A percentile compares a stretch with the other conserved stretches of the same genome.
These are phyloP conservation scores for Tryphoninae sp. DNA, from an alignment of 2,888 invertebrate genomes.

Conservation along the genomic window DNA sequence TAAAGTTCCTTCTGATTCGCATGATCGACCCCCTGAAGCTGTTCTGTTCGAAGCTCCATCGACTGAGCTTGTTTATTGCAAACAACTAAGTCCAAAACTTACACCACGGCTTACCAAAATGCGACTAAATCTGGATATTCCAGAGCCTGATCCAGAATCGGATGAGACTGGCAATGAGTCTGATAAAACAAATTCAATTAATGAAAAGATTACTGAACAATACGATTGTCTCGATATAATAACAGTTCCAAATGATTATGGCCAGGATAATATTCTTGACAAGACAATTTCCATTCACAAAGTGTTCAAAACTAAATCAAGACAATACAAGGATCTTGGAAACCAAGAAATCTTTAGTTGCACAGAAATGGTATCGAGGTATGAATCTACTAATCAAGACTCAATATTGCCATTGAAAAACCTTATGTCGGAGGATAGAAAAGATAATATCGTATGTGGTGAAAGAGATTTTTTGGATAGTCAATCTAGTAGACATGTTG, in stretches of 20 bases:
- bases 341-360: neutral
- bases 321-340: neutral
- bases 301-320: neutral
- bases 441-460: neutral
- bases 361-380: neutral
- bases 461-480: neutral
- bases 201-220: slow-evolving; percentile 17
- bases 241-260: slow-evolving; percentile 41
- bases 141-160: slow-evolving; percentile 60
- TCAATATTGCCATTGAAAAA: neutral
- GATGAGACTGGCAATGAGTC: slow-evolving; percentile 58
- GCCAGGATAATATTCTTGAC: slow-evolving; percentile 1
- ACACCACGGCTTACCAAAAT: slow-evolving; percentile 59
- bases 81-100: slow-evolving; percentile 71
- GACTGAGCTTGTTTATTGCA: slow-evolving; percentile 61
- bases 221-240: slow-evolving; percentile 28
- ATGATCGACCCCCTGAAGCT: slow-evolving; percentile 69
- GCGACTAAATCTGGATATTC: slow-evolving; percentile 69
- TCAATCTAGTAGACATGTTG: neutral
- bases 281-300: slow-evolving; percentile 12
- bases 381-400: neutral
- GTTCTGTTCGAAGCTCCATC: slow-evolving; percentile 65
- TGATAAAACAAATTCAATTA: slow-evolving; percentile 39
- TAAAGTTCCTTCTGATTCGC: slow-evolving; percentile 1
- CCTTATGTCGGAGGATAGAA: neutral